Base-by-base conservation (phyloP, 2,888 invertebrate species). In the Dimorphilus gyrociliatus region DNA sequence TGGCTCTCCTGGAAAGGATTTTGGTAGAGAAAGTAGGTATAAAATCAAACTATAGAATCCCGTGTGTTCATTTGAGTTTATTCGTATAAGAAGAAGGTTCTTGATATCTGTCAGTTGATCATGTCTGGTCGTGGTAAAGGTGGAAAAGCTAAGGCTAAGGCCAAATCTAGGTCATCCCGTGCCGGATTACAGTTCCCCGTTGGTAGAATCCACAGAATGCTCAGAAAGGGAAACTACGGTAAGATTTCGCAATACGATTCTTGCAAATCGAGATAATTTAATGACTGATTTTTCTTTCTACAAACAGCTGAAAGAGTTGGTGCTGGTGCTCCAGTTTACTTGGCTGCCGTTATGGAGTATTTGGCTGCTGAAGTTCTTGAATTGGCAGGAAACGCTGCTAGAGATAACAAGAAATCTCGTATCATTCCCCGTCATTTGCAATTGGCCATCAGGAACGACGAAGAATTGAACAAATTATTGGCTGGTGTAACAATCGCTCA, bases 401-500 rank as follows among this genome's bases (percentile, higher is more conserved):
- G 63, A 17, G 63, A 63, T 47, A 74, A 74, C 51, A 72, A 74
- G 18, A 71, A 74, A 30, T 65, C 66, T 1, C 64, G 73, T 60
- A 78, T 81, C 48, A 74, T 75, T 30, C 78, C 78, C 1, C 69
- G 78, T 25, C 79, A 79, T 55, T 64, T 81, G 16, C 75, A 80
- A 52, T 53, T 81, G 41, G 79, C 79, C 14, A 73, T 81, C 29
- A 67, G 76, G 12, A 79, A 78, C 55, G 81, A 81, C 53, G 78
- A 79, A 46, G 81, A 81, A 50, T 63, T 82, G 47, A 77, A 76
- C 55, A 75, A 73, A 53, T 64, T 81, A 28, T 59, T 82, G 2
- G 68, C 71, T 1, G 75, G 75, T 23, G 79, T 80, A 2, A 79
- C 78, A 16, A 80, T 82, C 51, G 73, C 78, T 16, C 76, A 81